Base-by-base conservation (phyloP, 2,888 invertebrate genomes). In the Synergus gifuensis region DNA sequence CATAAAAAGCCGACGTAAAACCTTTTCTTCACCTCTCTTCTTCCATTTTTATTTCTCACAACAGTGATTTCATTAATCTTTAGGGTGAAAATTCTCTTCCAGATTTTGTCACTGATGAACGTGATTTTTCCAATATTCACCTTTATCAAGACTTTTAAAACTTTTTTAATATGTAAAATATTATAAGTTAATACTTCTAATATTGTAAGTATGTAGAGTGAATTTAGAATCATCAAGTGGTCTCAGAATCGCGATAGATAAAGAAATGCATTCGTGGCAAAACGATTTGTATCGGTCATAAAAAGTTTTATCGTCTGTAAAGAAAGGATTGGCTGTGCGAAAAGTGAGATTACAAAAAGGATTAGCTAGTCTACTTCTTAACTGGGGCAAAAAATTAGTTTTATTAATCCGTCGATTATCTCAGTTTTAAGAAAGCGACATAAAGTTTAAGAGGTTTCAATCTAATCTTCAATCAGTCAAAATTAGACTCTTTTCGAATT, bases 261-360 rank as follows among this genome's bases (percentile, higher is more conserved):
- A 54, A 73, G 49, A 73, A 58, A 54, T 58, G 54, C 54, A 58
- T 73, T 73, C 54, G 54, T 54, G 73, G 36, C 54, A 73, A 58
- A 58, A 54, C 73, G 54, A 73, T 73, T 54, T 73, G 73, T 73
- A 73, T 49, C 54, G 54, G 54, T 36, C 49, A 73, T 73, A 58
- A 73, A 73, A 36, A 28, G 9, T 54, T 73, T 73, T 73, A 73
- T 73, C 73, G 73, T 54, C 12, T 28, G 73, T 9, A 73, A 73
- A 73, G 73, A 73, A 54, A 73, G 73, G 73, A 73, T 73, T 73
- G 73, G 73, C 40, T 54, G 36, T 73, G 73, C 28, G 54, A 73
- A 73, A 42, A 62, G 14, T 28, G 62, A 62, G 62, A 62, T 62
- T 62, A 62, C 62, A 18, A 62, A 44, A 54, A 8, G 18, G 54